These are phyloP conservation scores for Seira ritae DNA, from an alignment of 2,888 invertebrate genomes.

Conservation along the genomic window DNA sequence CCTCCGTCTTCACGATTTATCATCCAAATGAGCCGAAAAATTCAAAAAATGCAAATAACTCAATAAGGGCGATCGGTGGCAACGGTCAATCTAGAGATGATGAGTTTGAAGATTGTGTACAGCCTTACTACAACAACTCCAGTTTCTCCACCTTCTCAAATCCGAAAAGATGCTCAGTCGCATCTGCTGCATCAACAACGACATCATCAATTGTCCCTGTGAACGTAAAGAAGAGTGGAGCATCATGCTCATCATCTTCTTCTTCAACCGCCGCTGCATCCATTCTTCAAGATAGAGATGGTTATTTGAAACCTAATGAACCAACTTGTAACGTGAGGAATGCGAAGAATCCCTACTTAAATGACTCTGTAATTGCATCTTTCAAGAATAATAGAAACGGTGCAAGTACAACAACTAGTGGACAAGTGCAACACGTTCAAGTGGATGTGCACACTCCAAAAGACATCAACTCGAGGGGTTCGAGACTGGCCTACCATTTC, in stretches of 20 bases:
- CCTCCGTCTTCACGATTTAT: slow-evolving; percentile 48
- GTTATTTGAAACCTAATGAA: slow-evolving; percentile 70
- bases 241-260: slow-evolving; percentile 31
- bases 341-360: slow-evolving; percentile 67
- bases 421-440: slow-evolving; percentile 66
- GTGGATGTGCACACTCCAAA: slow-evolving; percentile 70
- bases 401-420: no score
- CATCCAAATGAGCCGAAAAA: slow-evolving; percentile 47
- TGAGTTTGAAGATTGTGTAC: slow-evolving; percentile 59
- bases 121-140: slow-evolving; percentile 68
- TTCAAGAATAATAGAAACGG: slow-evolving; percentile 37
- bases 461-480: slow-evolving; percentile 32
- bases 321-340: slow-evolving; percentile 62
- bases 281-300: slow-evolving; percentile 65
- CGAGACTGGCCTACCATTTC: slow-evolving; percentile 43
- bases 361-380: slow-evolving; percentile 47
- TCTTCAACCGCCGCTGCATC: slow-evolving; percentile 21
- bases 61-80: neutral
- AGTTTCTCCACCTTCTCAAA: slow-evolving; percentile 72
- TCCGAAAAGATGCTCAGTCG: slow-evolving; percentile 68
- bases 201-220: slow-evolving; percentile 31
- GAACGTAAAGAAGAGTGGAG: slow-evolving; percentile 15
- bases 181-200: slow-evolving; percentile 54
- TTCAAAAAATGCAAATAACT: slow-evolving; percentile 50
- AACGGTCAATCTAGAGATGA: slow-evolving; percentile 28